A percentile compares a stretch with the other conserved stretches of the same genome.
Evolutionary conservation across 2,113 vertebrate species (phyloP).

Genomic region (Hystrix brachyura): DNA sequence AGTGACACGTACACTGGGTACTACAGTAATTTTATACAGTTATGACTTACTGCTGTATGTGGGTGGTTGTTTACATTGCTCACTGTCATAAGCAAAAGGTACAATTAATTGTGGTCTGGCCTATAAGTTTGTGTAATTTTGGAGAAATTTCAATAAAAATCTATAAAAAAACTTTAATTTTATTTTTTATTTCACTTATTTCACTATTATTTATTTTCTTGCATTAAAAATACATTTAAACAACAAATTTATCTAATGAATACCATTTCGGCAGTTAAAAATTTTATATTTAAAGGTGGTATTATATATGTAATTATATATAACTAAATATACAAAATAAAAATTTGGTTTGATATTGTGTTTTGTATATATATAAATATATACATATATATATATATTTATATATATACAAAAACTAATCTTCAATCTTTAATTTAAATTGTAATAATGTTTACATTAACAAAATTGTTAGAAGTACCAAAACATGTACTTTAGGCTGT

Average conservation of each 20-base stretch:
- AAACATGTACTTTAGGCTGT: background rate
- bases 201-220: background rate
- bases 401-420: background rate
- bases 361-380: too few species aligned
- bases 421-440: background rate
- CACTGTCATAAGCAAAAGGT: too few species aligned
- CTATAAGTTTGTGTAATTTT: too few species aligned
- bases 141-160: too few species aligned
- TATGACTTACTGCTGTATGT: too few species aligned
- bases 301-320: background rate
- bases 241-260: background rate
- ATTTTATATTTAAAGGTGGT: background rate
- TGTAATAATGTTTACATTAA: background rate
- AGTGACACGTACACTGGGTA: too few species aligned
- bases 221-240: slow-evolving; percentile 6
- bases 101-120: too few species aligned
- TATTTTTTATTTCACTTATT: background rate
- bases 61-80: too few species aligned
- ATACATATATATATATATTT: too few species aligned
- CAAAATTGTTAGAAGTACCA: background rate
- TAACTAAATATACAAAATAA: background rate
- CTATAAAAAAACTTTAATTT: background rate
- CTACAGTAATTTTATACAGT: too few species aligned
- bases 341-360: background rate
- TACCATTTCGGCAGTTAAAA: background rate